Base-by-base conservation (phyloP, 2,113 vertebrate species). In the Lepisosteus oculatus region DNA sequence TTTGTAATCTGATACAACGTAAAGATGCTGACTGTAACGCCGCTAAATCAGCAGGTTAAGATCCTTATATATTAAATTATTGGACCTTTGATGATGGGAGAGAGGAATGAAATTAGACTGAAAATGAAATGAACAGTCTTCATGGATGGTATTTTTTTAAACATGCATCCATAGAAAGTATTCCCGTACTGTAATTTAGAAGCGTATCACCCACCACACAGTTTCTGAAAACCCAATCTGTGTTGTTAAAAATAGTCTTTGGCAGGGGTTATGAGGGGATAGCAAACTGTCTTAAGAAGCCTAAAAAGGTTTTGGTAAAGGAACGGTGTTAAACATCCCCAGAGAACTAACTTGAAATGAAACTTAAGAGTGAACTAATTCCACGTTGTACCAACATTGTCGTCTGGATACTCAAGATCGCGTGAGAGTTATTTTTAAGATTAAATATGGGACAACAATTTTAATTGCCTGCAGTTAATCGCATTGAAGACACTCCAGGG, bases 201-300 rank as follows among this genome's bases (percentile, higher is more conserved):
- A 51, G 47, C 47, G 5, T 9, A 51, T 51, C 47, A 1, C 1
- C 9, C 47, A 51, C 47, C 57, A 59, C 7, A 68, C 71, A 69
- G 78, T 74, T 69, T 74, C 81, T 42, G 70, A 77, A 77, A 80
- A 75, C 67, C 73, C 78, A 71, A 77, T 78, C 78, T 81, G 29
- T 29, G 42, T 4, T 69, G 85, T 15, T 91, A 91, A 88, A 90
- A 92, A 92, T 92, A 92, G 78, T 79, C 61, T 67, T 72, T 68
- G 84, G 74, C 84, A 83, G 80, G 83, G 84, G 83, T 78, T 29
- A 76, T 75, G 80, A 73, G 70, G 81, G 80, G 74, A 80, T 77
- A 74, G 47, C 67, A 42, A 59, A 67, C 70, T 56, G 74, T 78
- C 79, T 85, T 8, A 3, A 84, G 85, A 76, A 88, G 59, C 88